Conservation (phyloP, 35 echinoderm and acorn worm species). For the Heliocidaris erythrogramma region DNA sequence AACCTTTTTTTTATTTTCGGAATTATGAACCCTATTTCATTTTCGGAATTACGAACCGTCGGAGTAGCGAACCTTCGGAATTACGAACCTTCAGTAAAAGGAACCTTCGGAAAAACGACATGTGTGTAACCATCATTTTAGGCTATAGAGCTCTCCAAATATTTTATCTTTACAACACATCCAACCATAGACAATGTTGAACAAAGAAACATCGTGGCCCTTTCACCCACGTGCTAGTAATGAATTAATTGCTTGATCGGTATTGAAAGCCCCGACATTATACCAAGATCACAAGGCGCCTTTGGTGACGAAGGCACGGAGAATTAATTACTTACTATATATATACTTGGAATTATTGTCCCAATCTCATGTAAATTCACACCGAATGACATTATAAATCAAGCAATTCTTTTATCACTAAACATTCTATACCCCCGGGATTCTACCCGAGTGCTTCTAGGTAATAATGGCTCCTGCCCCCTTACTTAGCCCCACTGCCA, state of each 20-base stretch:
- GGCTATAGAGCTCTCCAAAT: neutral
- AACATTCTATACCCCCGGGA: no score
- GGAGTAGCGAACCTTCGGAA: no score
- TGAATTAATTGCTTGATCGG: neutral
- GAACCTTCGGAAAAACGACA: no score
- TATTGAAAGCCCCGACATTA: neutral
- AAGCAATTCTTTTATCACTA: neutral
- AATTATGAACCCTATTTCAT: no score
- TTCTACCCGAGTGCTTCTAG: neutral
- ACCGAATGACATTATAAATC: neutral
- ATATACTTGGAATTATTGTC: neutral
- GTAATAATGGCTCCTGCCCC: neutral
- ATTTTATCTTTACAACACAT: neutral
- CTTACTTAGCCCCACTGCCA: neutral
- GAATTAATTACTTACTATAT: neutral
- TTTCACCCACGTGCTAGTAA: neutral
- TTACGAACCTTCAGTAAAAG: no score
- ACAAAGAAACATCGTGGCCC: neutral
- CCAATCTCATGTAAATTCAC: neutral
- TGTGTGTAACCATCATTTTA: no score
- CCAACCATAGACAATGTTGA: neutral
- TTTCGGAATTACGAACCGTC: no score
- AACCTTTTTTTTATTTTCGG: no score
- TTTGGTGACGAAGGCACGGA: neutral
- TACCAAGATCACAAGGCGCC: neutral